Evolutionary conservation across 2,888 invertebrate genomes (phyloP), one percentile per base, ranked within the genome.

Genomic region (Drosophila seclusa): DNA sequence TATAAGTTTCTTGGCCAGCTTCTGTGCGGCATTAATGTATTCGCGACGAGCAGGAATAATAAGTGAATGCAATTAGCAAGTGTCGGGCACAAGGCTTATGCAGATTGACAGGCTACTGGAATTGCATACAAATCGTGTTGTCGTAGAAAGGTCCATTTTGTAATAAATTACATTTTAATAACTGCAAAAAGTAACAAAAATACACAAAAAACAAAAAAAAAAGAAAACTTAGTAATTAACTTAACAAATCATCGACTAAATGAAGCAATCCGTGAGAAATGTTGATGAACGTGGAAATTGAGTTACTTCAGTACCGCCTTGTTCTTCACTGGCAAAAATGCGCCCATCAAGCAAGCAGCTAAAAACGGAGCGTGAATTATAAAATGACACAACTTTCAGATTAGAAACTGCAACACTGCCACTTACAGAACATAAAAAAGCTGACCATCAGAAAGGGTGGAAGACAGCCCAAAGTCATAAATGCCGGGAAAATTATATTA

Each of bases 371-470:
- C n/a, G 4, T 27, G n/a, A 27, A 16, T 21, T 6, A 16, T 2
- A n/a, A 55, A 29, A 45, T 16, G 4, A 8, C 1, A 16, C 16
- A 2, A 4, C 1, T 29, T 27, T 5, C 18, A 21, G 21, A 10
- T 57, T 21, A 5, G 11, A 4, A 21, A 29, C 31, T 8, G 7
- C 21, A 21, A 38, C 1, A 36, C 3, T 36, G 49, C 16, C 36
- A 87, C 91, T 94, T 93, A 96, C 96, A 93, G 78, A 94, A 87
- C 82, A 96, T 94, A 29, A 95, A 94, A n/a, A 93, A 87, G 34
- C 95, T 95, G 69, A 96, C 94, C 89, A 95, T 94, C 48, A 96
- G 91, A 90, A 96, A 96, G 11, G 96, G 96, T 24, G 96, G 95
- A 27, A 95, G 92, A 87, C 96, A 97, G 54, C 96, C 96, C 36